These are phyloP conservation scores for Catostomus latipinnis DNA, from an alignment of 2,797 vertebrate genomes.

Conservation along the genomic window DNA sequence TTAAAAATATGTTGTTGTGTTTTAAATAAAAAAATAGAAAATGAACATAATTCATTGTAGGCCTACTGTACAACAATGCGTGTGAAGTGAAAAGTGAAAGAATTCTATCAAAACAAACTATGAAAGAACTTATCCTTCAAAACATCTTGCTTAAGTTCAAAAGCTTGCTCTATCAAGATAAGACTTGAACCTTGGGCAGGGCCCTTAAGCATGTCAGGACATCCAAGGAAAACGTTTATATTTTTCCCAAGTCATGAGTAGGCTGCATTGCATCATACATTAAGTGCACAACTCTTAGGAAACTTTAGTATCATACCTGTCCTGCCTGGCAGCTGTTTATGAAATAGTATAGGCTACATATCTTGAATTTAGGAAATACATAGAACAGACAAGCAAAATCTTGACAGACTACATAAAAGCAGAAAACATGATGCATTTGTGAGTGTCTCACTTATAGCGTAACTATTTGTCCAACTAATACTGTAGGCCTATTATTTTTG, in stretches of 20 bases:
- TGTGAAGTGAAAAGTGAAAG: background rate
- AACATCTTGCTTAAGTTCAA: background rate
- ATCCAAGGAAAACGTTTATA: conserved; percentile 9
- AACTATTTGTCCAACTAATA: background rate
- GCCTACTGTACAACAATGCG: background rate
- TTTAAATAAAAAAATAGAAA: background rate
- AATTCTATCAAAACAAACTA: background rate
- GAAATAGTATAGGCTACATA: background rate
- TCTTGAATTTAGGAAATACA: background rate
- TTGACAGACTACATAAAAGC: background rate
- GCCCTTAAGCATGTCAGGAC: conserved; percentile 52
- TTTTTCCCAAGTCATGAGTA: conserved; percentile 22
- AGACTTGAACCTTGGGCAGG: conserved; percentile 42
- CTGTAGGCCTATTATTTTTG: background rate
- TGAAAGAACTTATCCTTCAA: background rate
- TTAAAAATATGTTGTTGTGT: background rate
- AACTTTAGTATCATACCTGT: background rate
- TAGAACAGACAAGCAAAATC: background rate
- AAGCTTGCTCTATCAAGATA: conserved; percentile 36
- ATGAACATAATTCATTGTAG: too few species aligned
- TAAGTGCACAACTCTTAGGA: background rate
- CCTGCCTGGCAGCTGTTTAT: conserved; percentile 5
- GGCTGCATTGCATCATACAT: conserved; percentile 26
- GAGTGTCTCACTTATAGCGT: background rate
- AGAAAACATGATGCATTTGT: background rate